These are phyloP conservation scores for Hucho hucho DNA, from an alignment of 2,113 vertebrate species.

Conservation along the genomic window DNA sequence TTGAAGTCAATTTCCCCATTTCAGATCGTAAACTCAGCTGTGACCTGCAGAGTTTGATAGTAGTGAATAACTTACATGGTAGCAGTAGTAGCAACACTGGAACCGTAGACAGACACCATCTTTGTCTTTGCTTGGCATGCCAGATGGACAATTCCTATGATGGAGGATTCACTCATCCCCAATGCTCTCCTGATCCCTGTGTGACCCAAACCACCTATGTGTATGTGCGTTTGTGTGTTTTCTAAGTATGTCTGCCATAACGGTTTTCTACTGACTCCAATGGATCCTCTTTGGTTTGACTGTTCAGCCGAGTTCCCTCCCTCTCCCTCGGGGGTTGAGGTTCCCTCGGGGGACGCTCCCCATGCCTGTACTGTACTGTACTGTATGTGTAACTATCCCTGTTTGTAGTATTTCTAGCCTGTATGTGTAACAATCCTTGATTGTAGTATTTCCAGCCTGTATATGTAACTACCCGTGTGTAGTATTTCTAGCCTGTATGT, in stretches of 20 bases:
- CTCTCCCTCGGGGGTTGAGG: background rate
- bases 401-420: background rate
- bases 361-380: background rate
- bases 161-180: background rate
- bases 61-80: background rate
- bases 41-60: background rate
- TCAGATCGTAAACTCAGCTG: background rate
- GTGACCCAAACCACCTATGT: slow-evolving; percentile 15
- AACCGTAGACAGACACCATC: background rate
- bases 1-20: background rate
- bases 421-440: background rate
- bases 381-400: background rate
- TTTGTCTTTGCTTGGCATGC: background rate
- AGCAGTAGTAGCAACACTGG: background rate
- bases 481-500: background rate
- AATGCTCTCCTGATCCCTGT: slow-evolving; percentile 9
- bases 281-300: background rate
- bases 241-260: slow-evolving; percentile 11
- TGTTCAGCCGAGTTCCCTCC: no score
- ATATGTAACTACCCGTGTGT: no score
- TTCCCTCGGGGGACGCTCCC: background rate
- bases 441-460: background rate
- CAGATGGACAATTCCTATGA: background rate
- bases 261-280: slow-evolving; percentile 43
- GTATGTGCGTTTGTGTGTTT: slow-evolving; percentile 20